Conservation (phyloP, 1,140 invertebrate species). For the Trachelipus rathkii region DNA sequence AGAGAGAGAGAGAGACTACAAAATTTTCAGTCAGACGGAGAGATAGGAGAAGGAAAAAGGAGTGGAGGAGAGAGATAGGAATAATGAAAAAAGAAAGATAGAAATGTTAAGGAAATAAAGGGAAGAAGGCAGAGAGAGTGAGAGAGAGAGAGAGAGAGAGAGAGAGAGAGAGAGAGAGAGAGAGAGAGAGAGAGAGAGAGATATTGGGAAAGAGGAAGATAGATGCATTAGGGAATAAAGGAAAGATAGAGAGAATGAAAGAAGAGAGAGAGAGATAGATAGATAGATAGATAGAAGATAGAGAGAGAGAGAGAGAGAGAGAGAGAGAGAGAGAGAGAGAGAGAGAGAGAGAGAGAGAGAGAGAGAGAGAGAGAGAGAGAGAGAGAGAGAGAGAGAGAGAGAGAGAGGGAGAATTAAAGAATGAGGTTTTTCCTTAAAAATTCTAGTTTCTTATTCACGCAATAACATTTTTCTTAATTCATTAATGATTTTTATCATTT, state of each 20-base stretch:
- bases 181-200: not conserved
- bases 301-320: not conserved
- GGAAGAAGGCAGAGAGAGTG: too few relatives aligned
- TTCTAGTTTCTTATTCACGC: too few relatives aligned
- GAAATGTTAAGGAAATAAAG: too few relatives aligned
- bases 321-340: conserved; percentile 2
- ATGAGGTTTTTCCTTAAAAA: too few relatives aligned
- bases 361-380: not conserved
- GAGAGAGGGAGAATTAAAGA: not conserved
- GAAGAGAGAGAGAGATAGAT: not conserved
- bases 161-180: not conserved
- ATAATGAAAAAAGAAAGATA: too few relatives aligned
- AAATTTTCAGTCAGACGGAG: too few relatives aligned
- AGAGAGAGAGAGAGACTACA: not conserved
- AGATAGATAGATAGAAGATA: not conserved
- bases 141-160: not conserved
- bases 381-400: not conserved
- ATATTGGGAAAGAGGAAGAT: not conserved
- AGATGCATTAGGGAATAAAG: not conserved
- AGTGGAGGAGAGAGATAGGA: too few relatives aligned
- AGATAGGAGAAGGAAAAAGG: too few relatives aligned
- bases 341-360: conserved; percentile 11
- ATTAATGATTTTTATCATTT: too few relatives aligned
- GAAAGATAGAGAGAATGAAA: not conserved
- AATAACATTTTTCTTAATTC: too few relatives aligned